Conservation (phyloP, 2,113 vertebrate species). For the Menidia beryllina region DNA sequence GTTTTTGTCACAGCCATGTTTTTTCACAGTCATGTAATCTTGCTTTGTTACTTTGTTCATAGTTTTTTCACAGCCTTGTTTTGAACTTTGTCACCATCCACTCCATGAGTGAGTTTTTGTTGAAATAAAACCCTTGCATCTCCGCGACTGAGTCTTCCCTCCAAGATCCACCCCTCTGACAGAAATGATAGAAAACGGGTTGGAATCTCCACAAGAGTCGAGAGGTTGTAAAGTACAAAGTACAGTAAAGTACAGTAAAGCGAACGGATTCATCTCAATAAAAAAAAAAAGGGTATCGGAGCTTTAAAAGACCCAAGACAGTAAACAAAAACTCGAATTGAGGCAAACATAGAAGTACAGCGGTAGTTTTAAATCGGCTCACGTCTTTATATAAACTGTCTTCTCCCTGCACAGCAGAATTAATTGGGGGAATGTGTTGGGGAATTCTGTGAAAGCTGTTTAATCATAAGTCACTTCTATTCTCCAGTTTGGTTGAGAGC, state of each 20-base stretch:
- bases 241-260: constrained; percentile 6
- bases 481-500: constrained; percentile 43
- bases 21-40: too few relatives aligned
- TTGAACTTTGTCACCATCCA: too few relatives aligned
- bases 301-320: neutral
- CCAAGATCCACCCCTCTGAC: too few relatives aligned
- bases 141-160: too few relatives aligned
- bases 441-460: constrained; percentile 56
- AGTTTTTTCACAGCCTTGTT: too few relatives aligned
- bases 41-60: too few relatives aligned
- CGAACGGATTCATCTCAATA: constrained; percentile 13
- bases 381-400: constrained; percentile 20
- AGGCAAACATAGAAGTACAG: constrained; percentile 6
- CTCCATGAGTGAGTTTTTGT: too few relatives aligned
- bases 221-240: too few relatives aligned
- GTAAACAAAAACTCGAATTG: constrained; percentile 24
- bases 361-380: constrained; percentile 34
- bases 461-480: constrained; percentile 61
- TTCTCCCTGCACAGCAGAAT: constrained; percentile 35
- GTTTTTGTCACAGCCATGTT: too few relatives aligned
- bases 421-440: constrained; percentile 48
- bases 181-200: too few relatives aligned
- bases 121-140: too few relatives aligned
- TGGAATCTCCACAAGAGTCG: constrained; percentile 5
- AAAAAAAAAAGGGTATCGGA: constrained; percentile 44